Evolutionary conservation across 37 sponge, comb jelly and placozoan genomes (phyloP), one percentile per base, ranked within the genome.

Genomic region (Sycon ciliatum): DNA sequence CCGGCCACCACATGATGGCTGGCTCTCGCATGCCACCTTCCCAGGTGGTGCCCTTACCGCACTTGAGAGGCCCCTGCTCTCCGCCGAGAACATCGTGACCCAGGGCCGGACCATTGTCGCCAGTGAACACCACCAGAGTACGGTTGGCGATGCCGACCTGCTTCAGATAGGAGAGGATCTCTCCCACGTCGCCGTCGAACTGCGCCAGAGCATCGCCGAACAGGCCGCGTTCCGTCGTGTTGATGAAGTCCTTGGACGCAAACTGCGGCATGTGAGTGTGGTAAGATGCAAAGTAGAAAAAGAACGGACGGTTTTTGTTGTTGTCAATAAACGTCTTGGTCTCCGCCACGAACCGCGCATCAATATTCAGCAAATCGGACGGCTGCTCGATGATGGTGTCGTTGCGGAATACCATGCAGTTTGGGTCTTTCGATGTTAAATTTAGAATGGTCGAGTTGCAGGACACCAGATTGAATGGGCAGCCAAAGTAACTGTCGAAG

Each of bases 241-340:
- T 87, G 23, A 76, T 77, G 58, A 87, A 87, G 40, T 37, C 69
- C 75, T 79, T 65, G 22, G 83, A 39, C 3, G 88, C 77, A 76
- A 79, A 87, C 74, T 87, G 80, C 33, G 88, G 88, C 9, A 73
- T 56, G 64, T 87, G 88, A 7, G 87, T 82, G 68, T 87, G 88
- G 23, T 82, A 79, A 42, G 75, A 87, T 30, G 88, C 83, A 79
- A 82, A 56, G 78, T 87, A 87, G 16, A 87, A 70, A 54, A 82
- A 87, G 66, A 87, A 87, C 30, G 88, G 83, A 3, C 56, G 63
- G 20, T 56, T 49, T 3, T 40, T 79, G 34, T 69, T 63, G 22
- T 39, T 39, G 6, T 79, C 52, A 35, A 87, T 87, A 69, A 74
- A 82, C 23, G 65, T 34, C 20, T 76, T 82, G 35, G 87, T 83